Base-by-base conservation (phyloP, 2,797 vertebrate genomes). In the Setipinna tenuifilis region DNA sequence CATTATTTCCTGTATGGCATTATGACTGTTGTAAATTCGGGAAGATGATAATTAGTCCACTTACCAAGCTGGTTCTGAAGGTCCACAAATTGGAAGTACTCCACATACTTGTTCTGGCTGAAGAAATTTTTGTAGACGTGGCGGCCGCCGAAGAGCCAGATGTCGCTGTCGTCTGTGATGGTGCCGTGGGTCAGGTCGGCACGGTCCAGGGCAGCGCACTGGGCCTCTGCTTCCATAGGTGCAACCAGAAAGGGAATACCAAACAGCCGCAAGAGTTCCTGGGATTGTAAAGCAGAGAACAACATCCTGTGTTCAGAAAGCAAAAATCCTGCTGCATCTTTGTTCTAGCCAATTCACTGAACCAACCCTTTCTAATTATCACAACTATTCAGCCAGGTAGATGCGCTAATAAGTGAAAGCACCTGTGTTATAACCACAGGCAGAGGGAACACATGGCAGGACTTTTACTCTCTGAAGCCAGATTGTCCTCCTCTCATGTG, bases 51-150 rank as follows among this genome's bases (percentile, higher is more conserved):
- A 41, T 11, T 12, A 21, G 10, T 21, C 58, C 81, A 87, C 94
- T 91, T 85, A 99, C 98, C 98, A 83, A 99, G 94, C 11, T 98
- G 96, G 75, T 95, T 98, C 75, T 99, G 96, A 87, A 99, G 94
- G 90, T 99, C 98, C 83, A 95, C 93, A 87, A 88, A 97, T 86
- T 99, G 97, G 84, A 96, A 99, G 90, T 98, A 97, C 82, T 98
- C 96, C 0, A 99, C 95, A 0, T 97, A 96, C 94, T 98, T 98
- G 90, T 94, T 94, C 88, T 98, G 97, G 94, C 91, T 99, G 91
- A 99, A 99, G 92, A 99, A 99, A 91, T 99, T 98, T 94, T 96
- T 99, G 93, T 97, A 99, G 86, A 99, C 98, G 0, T 99, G 98
- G 1, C 98, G 95, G 21, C 95, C 98, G 0, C 98, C 98, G 31